Percentiles rank a stretch among this genome's conserved stretches.
phyloP scores from a whole-genome alignment of 2,797 vertebrate species.

The Lemur catta region DNA sequence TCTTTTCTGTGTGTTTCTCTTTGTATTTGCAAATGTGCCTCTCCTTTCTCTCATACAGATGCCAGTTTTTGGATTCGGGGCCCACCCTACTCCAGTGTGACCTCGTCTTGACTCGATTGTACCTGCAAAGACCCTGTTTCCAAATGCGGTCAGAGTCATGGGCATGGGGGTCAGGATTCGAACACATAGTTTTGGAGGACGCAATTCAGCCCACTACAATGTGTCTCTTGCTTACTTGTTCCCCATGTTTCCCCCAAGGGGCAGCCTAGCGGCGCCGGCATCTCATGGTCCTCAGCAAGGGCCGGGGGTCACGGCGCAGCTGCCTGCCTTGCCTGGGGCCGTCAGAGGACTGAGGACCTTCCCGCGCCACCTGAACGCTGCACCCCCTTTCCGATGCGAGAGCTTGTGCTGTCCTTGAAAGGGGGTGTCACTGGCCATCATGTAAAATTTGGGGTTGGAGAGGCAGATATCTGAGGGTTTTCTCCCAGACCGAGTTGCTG shows the following conservation, averaged over 20 bases:
- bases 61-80: not conserved
- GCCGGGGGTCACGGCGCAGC: fast-evolving
- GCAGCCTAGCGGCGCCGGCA: fast-evolving
- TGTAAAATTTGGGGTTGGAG: not conserved
- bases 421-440: no score
- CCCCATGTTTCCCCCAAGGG: not conserved
- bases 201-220: not conserved
- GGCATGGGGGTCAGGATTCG: not conserved
- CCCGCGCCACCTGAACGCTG: fast-evolving
- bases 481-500: not conserved
- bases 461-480: not conserved
- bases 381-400: fast-evolving
- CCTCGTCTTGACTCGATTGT: fast-evolving
- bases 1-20: not conserved
- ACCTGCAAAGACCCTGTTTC: not conserved
- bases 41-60: not conserved
- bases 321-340: no score
- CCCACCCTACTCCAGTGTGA: no score
- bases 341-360: no score
- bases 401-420: not conserved
- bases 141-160: not conserved
- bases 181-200: not conserved
- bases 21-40: not conserved
- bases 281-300: not conserved
- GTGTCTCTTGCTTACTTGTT: no score